Evolutionary conservation across 1,140 invertebrate species (phyloP), one percentile per base, ranked within the genome.

Genomic region (Papilio glaucus): DNA sequence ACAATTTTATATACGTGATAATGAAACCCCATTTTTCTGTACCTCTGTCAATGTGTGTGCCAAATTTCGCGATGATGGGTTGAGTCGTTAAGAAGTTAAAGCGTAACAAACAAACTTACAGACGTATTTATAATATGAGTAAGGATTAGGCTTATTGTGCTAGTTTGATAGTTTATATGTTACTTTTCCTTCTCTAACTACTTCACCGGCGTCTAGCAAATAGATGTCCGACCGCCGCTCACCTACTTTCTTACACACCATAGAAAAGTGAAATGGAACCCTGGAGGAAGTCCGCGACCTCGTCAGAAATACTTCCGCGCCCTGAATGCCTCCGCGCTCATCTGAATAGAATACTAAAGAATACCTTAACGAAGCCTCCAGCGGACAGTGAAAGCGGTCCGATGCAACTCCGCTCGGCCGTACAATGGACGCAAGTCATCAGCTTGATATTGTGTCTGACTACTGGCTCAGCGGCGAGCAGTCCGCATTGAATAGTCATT

Each of bases 331-430:
- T 57, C 49, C 49, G 18, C n/a, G n/a, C 21, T 13, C 21, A 0
- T 57, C 49, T 57, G 18, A 18, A 24, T 57, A 24, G 49, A 57
- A 57, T 57, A 26, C 49, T 57, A 57, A 57, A 57, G 49, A 57
- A 57, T 21, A 57, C 24, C 21, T 57, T 6, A 57, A 57, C 18
- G 21, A 57, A 26, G 49, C 49, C 42, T 45, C 42, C 49, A 57
- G 10, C 49, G 10, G 49, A 26, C 24, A 57, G 21, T 57, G 49
- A 57, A 57, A 57, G 49, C 39, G 12, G 10, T 49, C 9, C 18
- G 7, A 49, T 21, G 18, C 1, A 41, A 41, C 10, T n/a, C 1
- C 15, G 10, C n/a, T 18, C 49, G 12, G 10, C 4, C 49, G 6
- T 12, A 57, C 21, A 24, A 57, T 57, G 7, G 10, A 24, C 18